phyloP scores from a whole-genome alignment of 1,140 invertebrate species.

The Sipha flava region DNA sequence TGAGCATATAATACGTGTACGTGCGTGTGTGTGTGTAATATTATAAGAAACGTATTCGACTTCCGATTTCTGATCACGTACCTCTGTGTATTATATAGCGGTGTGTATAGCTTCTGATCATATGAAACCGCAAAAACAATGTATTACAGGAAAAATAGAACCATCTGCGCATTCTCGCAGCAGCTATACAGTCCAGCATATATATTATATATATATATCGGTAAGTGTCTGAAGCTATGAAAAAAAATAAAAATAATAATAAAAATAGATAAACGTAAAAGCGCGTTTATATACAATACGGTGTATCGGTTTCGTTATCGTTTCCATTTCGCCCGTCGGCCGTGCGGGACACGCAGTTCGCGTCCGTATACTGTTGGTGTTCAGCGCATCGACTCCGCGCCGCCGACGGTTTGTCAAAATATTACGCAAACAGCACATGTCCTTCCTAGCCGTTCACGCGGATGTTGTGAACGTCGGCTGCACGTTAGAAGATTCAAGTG shows the following conservation, averaged over 20 bases:
- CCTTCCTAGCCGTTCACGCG: too few relatives aligned
- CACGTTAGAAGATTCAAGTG: too few relatives aligned
- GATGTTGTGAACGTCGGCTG: too few relatives aligned
- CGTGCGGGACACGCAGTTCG: background rate
- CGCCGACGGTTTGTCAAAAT: too few relatives aligned
- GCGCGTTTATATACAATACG: too few relatives aligned
- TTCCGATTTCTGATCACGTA: slow-evolving; percentile 31
- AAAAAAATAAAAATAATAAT: background rate
- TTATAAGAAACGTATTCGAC: background rate
- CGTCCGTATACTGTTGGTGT: too few relatives aligned
- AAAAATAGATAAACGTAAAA: too few relatives aligned
- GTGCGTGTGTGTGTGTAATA: background rate
- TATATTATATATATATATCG: background rate
- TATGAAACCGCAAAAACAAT: slow-evolving; percentile 31
- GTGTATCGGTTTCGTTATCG: background rate
- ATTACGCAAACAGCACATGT: too few relatives aligned
- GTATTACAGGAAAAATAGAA: slow-evolving; percentile 29
- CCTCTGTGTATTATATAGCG: background rate
- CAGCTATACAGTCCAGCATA: background rate
- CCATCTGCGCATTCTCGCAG: background rate
- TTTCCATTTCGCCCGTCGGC: background rate
- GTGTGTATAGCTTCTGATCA: slow-evolving; percentile 8
- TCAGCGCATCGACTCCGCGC: too few relatives aligned
- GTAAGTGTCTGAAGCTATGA: background rate
- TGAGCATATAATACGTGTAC: too few relatives aligned